Conservation (phyloP, 2,888 invertebrate species). For the Sphinx pinastri region DNA sequence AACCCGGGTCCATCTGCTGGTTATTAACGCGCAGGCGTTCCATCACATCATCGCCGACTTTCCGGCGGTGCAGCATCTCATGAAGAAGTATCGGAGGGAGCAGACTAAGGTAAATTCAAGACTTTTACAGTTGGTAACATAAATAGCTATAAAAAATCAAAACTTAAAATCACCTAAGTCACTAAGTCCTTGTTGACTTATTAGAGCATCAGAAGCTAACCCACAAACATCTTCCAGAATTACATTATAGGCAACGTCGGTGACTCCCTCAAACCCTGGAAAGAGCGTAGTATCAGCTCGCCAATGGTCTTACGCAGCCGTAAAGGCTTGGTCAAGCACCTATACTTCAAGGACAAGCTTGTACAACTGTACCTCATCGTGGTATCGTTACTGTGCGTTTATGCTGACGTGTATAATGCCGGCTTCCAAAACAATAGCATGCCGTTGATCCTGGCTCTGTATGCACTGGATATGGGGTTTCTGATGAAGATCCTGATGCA, state of each 20-base stretch:
- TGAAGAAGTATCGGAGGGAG: constrained; percentile 45
- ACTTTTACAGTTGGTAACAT: too few relatives aligned
- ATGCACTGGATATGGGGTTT: constrained; percentile 61
- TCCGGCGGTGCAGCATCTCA: constrained; percentile 48
- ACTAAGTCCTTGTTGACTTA: too few relatives aligned
- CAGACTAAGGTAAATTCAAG: constrained; percentile 29
- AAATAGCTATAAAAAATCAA: too few relatives aligned
- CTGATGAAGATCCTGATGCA: constrained; percentile 58
- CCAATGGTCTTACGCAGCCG: constrained; percentile 33
- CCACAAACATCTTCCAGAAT: constrained; percentile 41
- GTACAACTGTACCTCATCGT: constrained; percentile 58
- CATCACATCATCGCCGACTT: constrained; percentile 63
- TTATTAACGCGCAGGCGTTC: constrained; percentile 60
- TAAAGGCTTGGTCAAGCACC: constrained; percentile 42
- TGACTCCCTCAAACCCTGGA: constrained; percentile 32
- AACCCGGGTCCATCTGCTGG: constrained; percentile 59
- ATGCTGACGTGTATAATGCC: constrained; percentile 64
- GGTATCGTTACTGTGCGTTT: constrained; percentile 57
- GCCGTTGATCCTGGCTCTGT: constrained; percentile 50
- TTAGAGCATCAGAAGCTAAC: too few relatives aligned
- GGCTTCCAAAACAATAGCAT: constrained; percentile 62
- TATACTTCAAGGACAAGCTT: constrained; percentile 49
- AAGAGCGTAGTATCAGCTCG: constrained; percentile 33
- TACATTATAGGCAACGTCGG: constrained; percentile 50
- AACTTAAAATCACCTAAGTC: too few relatives aligned